Evolutionary conservation across 2,113 vertebrate genomes (phyloP), one percentile per base, ranked within the genome.

Genomic region (Scophthalmus maximus): DNA sequence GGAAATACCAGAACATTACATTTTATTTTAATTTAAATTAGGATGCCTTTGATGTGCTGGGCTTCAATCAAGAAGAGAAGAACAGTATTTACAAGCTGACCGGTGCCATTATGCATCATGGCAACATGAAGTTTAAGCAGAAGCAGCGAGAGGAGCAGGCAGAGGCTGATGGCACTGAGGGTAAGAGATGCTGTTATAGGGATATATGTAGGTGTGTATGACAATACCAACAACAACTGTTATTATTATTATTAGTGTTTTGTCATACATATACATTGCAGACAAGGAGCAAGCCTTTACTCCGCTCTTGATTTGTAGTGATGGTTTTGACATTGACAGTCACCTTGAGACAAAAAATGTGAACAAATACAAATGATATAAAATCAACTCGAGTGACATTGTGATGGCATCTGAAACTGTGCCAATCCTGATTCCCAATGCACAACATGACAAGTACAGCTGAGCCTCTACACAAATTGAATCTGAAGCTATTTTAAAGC

Each of bases 51-150:
- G 95, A 96, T 6, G 94, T 82, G 27, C 53, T 56, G 53, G 53
- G 53, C 53, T 56, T 56, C 53, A 56, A 8, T 56, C 53, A 56
- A 32, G 53, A 82, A 40, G 96, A 96, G 83, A 96, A 96, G 74
- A 94, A 91, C 0, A 88, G 94, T 3, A 84, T 95, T 47, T 97
- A 97, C 88, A 97, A 97, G 87, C 75, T 96, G 75, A 95, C 89
- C 0, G 96, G 96, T 1, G 95, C 96, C 90, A 95, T 97, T 76
- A 97, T 97, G 96, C 96, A 97, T 76, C 92, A 93, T 0, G 96
- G 96, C 1, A 97, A 97, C 86, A 95, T 97, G 95, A 96, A 93
- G 83, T 97, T 95, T 40, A 97, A 97, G 86, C 92, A 95, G 80
- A 97, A 96, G 85, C 96, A 96, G 73, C 85, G 96, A 1, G 96